Base-by-base conservation (phyloP, 2,113 vertebrate species). In the Petrocephalus zakoni region DNA sequence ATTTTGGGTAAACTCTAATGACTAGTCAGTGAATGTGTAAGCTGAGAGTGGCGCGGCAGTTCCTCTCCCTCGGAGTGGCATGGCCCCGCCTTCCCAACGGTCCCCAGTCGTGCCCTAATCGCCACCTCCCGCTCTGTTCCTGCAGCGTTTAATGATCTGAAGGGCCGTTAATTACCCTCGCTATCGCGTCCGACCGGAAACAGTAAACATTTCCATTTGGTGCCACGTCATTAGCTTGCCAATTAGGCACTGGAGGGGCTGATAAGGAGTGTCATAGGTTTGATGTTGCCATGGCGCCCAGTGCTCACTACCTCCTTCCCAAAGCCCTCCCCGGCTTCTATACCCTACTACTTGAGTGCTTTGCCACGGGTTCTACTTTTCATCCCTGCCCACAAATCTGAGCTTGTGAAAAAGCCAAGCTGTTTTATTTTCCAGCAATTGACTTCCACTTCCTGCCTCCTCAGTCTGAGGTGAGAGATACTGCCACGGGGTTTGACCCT, bases 191-290 rank as follows among this genome's bases (percentile, higher is more conserved):
- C 93, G 93, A 95, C 94, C 94, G 93, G 93, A 94, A 89, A 91
- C 92, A 90, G 94, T 94, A 95, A 95, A 95, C 95, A 95, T 94
- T 95, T 93, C 94, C 94, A 96, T 96, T 94, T 95, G 94, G 92
- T 90, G 82, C 84, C 17, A 92, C 92, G 87, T 95, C 95, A 94
- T 96, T 95, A 96, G 93, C 90, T 93, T 93, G 94, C 94, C 94
- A 95, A 95, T 96, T 95, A 95, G 93, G 92, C 94, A 94, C 94
- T 94, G 93, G 92, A 94, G 93, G 90, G 87, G 90, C 90, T 90
- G 91, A 92, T 90, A 91, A 90, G 89, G 85, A 42, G 81, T 86
- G 83, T 89, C 75, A 68, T 78, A 87, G 89, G 87, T 88, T 68
- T 87, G 87, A 88, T 19, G 89, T 89, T 88, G 84, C 83, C 84